Conservation (phyloP, 1,140 invertebrate species). For the Trissolcus basalis region DNA sequence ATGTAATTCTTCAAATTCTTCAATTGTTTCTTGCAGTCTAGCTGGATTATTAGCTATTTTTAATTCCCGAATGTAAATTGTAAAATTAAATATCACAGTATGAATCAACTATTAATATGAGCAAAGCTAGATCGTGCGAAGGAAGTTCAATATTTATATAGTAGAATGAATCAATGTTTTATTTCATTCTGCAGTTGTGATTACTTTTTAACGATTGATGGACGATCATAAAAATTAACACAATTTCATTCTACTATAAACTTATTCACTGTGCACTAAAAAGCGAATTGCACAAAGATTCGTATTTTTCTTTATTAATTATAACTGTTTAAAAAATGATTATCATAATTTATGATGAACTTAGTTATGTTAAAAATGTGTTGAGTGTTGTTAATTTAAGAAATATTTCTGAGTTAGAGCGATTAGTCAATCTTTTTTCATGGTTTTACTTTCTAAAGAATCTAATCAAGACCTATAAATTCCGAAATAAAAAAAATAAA, state of each 20-base stretch:
- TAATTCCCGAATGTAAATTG: not conserved
- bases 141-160: conserved; percentile 19
- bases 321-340: no score
- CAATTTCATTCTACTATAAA: conserved; percentile 3
- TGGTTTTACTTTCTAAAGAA: not conserved
- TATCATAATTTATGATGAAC: no score
- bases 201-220: no score
- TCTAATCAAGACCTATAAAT: conserved; percentile 29
- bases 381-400: no score
- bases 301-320: no score
- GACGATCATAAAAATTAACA: not conserved
- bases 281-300: no score
- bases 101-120: conserved; percentile 1
- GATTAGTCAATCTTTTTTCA: not conserved
- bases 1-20: not conserved
- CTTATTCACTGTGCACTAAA: not conserved
- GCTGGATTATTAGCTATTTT: no score
- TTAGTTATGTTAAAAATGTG: no score
- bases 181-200: no score
- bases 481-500: conserved; percentile 19
- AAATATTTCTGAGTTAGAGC: no score
- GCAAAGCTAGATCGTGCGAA: not conserved
- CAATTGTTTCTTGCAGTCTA: no score
- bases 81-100: conserved; percentile 27
- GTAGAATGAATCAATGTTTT: conserved; percentile 4